A percentile compares a stretch with the other conserved stretches of the same genome.
Evolutionary conservation across 2,113 vertebrate genomes (phyloP).

Genomic region (Oxyruncus cristatus): DNA sequence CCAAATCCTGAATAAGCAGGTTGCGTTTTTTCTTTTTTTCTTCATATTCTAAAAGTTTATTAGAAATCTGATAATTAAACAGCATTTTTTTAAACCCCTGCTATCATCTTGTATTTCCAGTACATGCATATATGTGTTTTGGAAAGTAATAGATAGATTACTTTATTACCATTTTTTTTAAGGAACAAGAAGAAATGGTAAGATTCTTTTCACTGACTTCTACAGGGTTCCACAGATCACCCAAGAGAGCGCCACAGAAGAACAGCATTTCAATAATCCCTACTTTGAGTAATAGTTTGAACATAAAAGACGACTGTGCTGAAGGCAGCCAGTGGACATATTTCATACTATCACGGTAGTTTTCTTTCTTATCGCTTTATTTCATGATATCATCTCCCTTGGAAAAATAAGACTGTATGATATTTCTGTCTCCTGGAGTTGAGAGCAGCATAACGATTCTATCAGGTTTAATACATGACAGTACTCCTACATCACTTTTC

Average conservation of each 20-base stretch:
- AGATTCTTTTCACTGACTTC: not conserved
- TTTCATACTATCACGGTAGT: conserved; percentile 19
- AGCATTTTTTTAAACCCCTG: not conserved
- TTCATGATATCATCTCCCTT: conserved; percentile 19
- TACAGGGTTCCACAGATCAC: not conserved
- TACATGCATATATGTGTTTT: not conserved
- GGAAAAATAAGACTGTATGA: conserved; percentile 21
- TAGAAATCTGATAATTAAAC: not conserved
- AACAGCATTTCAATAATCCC: conserved; percentile 12
- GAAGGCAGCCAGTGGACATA: conserved; percentile 26
- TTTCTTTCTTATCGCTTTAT: conserved; percentile 37
- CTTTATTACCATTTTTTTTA: not conserved
- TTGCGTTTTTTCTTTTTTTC: not conserved
- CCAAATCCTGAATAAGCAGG: not conserved
- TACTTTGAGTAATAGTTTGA: conserved; percentile 36
- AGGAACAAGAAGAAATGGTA: not conserved
- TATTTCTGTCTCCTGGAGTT: conserved; percentile 14
- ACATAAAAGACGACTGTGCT: conserved; percentile 42
- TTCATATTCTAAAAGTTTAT: not conserved
- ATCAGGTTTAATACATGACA: not conserved
- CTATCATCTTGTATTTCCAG: not conserved
- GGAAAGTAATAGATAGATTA: not conserved
- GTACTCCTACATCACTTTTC: not conserved
- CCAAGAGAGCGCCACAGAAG: not conserved
- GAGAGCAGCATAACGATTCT: not conserved